Evolutionary conservation across 2,888 invertebrate species (phyloP), one percentile per base, ranked within the genome.

Genomic region (Saturnia pavonia): DNA sequence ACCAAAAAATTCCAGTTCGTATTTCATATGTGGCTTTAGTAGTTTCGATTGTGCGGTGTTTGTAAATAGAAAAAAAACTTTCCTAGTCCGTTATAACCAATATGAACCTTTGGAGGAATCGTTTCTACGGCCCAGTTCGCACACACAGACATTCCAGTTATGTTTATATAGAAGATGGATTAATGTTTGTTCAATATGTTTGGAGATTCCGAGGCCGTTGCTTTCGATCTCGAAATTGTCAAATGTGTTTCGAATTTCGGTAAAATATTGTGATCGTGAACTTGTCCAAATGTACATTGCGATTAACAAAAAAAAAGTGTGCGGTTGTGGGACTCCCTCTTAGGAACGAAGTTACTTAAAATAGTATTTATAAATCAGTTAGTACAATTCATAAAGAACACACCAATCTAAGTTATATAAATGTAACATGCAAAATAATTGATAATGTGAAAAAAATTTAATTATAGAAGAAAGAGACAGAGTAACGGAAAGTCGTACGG

Each of bases 151-250:
- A 65, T 11, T 65, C 40, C 65, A 65, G 11, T 65, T 40, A 65
- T 65, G 40, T 65, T 34, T 65, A 60, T 65, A 65, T 40, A 65
- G 65, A 40, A 65, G 65, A 65, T 65, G 40, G 65, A 65, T 65
- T 65, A 65, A 65, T 65, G 40, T 65, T 65, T 65, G 65, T 65
- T 40, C 65, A 65, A 40, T 65, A 40, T 65, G n/a, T 65, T 40
- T 40, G 65, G 40, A 40, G 40, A n/a, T 65, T 11, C 19, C 65
- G 40, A 65, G 40, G 65, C 65, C 34, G 65, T n/a, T 6, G 40
- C 65, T 25, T 60, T 60, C 57, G 57, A 60, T 60, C 57, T 60
- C 25, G 11, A 60, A 27, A 3, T 60, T 27, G 57, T 60, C 57
- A 60, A 57, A 60, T 60, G 27, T 25, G 57, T 27, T 60, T 60